Evolutionary conservation across 1,140 invertebrate genomes (phyloP).

Genomic region (Ips typographus): DNA sequence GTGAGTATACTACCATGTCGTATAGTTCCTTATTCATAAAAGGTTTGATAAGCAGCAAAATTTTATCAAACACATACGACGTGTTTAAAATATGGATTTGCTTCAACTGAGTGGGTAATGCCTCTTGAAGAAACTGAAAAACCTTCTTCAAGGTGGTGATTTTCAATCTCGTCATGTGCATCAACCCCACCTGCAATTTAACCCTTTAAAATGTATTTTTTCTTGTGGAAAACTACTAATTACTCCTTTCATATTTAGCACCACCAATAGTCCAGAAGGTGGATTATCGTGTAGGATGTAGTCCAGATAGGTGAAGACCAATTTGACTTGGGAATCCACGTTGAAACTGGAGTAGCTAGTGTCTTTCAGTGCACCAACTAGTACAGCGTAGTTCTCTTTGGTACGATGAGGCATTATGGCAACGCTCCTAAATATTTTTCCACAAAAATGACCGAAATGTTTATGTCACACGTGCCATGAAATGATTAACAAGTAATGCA

Average conservation of each 20-base stretch:
- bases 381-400: constrained; percentile 60
- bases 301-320: constrained; percentile 62
- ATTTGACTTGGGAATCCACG: constrained; percentile 60
- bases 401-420: constrained; percentile 58
- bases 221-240: constrained; percentile 4
- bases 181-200: constrained; percentile 49
- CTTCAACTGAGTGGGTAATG: constrained; percentile 62
- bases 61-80: constrained; percentile 64
- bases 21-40: constrained; percentile 67
- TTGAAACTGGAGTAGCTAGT: constrained; percentile 60
- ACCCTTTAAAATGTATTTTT: background rate
- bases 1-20: constrained; percentile 57
- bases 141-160: constrained; percentile 52
- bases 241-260: constrained; percentile 64
- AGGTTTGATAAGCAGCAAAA: constrained; percentile 63
- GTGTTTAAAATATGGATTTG: constrained; percentile 67
- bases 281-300: constrained; percentile 41
- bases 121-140: constrained; percentile 58
- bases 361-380: constrained; percentile 61
- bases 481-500: too few species aligned
- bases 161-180: constrained; percentile 60
- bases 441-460: too few species aligned
- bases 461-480: too few species aligned
- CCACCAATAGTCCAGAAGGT: constrained; percentile 56
- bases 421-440: constrained; percentile 22